Evolutionary conservation across 2,888 invertebrate species (phyloP).

Genomic region (Crioceris asparagi): DNA sequence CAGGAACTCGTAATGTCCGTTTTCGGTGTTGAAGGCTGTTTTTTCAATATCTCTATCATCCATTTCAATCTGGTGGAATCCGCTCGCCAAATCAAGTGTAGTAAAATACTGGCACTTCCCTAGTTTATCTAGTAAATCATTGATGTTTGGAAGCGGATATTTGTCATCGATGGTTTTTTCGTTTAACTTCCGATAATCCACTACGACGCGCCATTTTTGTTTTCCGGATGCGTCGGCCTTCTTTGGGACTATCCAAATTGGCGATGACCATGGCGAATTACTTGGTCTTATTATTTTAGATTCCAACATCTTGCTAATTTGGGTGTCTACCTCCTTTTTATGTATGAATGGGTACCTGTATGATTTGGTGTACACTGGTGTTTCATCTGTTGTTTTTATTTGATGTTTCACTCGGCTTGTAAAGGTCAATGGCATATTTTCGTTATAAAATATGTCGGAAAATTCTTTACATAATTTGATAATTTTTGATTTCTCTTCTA

Average conservation of each 20-base stretch:
- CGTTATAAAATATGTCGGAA: conserved; percentile 2
- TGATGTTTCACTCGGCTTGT: conserved; percentile 10
- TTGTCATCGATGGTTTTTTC: conserved; percentile 13
- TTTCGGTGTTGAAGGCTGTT: conserved; percentile 15
- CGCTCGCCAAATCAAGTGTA: conserved; percentile 14
- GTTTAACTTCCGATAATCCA: conserved; percentile 17
- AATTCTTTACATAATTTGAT: not conserved
- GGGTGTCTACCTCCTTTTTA: conserved; percentile 19
- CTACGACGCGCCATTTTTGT: conserved; percentile 17
- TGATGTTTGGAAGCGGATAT: conserved; percentile 17
- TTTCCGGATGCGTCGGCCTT: conserved; percentile 15
- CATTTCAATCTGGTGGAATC: conserved; percentile 19
- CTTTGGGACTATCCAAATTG: conserved; percentile 22
- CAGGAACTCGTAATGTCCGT: conserved; percentile 12
- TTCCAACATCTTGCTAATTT: conserved; percentile 20
- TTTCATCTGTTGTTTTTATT: conserved; percentile 13
- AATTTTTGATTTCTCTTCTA: conserved; percentile 8
- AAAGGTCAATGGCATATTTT: not conserved
- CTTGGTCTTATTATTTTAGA: conserved; percentile 13
- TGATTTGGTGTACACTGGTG: conserved; percentile 14
- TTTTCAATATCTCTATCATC: conserved; percentile 8
- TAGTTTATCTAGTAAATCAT: conserved; percentile 15
- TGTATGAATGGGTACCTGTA: conserved; percentile 22
- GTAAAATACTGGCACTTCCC: conserved; percentile 14
- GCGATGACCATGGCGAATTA: conserved; percentile 17